A percentile compares a stretch with the other conserved stretches of the same genome.
phyloP scores from a whole-genome alignment of 2,797 vertebrate genomes.

The Carapus acus region DNA sequence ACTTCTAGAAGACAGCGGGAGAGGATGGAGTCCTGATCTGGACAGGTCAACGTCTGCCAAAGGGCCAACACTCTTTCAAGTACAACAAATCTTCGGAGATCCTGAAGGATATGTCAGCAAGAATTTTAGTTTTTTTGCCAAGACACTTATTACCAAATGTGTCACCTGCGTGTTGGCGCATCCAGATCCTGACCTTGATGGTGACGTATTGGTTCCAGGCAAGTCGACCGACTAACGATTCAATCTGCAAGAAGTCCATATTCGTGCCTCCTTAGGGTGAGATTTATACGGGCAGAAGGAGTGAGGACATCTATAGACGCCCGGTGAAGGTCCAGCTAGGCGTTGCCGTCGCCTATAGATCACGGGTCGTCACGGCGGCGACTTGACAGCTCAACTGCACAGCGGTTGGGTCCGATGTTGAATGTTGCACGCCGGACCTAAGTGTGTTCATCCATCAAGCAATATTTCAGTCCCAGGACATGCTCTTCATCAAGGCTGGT shows the following conservation, averaged over 20 bases:
- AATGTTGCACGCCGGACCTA: slow-evolving; percentile 25
- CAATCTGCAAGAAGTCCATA: slow-evolving; percentile 25
- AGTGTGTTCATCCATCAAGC: slow-evolving; percentile 59
- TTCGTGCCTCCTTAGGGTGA: slow-evolving; percentile 25
- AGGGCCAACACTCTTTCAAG: no score
- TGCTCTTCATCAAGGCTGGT: slow-evolving; percentile 53
- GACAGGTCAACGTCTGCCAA: no score
- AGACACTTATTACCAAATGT: no score
- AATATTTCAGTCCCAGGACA: slow-evolving; percentile 47
- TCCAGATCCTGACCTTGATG: slow-evolving; percentile 31
- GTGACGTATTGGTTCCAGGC: slow-evolving; percentile 35
- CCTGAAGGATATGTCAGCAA: no score
- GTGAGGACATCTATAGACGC: slow-evolving; percentile 56
- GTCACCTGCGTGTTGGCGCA: slow-evolving; percentile 8
- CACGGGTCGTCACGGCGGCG: slow-evolving; percentile 54
- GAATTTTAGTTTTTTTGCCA: no score
- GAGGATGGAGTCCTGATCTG: no score
- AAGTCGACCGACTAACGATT: slow-evolving; percentile 44
- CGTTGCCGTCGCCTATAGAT: slow-evolving; percentile 58
- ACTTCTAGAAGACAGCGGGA: no score
- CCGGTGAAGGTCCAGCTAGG: slow-evolving; percentile 48
- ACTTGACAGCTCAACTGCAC: slow-evolving; percentile 64
- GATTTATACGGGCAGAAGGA: slow-evolving; percentile 57
- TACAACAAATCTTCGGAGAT: no score
- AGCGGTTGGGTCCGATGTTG: slow-evolving; percentile 48